Conservation (phyloP, 2,888 invertebrate species). For the Girardia tigrina region DNA sequence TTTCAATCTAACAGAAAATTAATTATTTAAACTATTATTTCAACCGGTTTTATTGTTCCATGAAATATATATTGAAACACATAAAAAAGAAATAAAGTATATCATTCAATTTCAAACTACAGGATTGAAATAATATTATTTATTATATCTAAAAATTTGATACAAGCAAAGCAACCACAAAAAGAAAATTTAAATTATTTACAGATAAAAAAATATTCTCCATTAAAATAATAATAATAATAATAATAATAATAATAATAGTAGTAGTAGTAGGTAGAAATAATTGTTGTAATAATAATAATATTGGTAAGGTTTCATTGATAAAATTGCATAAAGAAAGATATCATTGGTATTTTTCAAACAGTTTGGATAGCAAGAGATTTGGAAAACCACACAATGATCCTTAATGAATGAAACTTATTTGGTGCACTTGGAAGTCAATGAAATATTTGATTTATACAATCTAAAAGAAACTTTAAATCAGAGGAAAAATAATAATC, state of each 20-base stretch:
- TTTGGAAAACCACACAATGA: not conserved
- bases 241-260: too few relatives aligned
- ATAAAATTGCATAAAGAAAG: conserved; percentile 16
- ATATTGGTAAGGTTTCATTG: not conserved
- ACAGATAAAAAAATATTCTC: conserved; percentile 8
- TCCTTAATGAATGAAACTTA: not conserved
- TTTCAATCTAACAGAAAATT: not conserved
- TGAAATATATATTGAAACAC: not conserved
- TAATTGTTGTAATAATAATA: not conserved
- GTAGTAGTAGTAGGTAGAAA: not conserved
- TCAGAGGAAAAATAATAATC: too few relatives aligned
- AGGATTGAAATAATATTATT: too few relatives aligned
- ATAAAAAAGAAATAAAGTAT: too few relatives aligned
- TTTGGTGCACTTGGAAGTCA: conserved; percentile 14
- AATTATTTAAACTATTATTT: not conserved
- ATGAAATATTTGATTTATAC: not conserved
- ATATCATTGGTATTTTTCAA: not conserved
- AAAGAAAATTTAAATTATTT: not conserved
- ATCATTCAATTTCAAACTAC: too few relatives aligned
- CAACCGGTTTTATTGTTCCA: not conserved
- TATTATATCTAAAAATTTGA: not conserved
- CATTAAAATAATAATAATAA: too few relatives aligned
- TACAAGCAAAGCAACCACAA: conserved; percentile 9
- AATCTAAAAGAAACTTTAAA: not conserved
- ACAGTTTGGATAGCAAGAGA: not conserved